These are phyloP conservation scores for Alloscopus bannaensis DNA, from an alignment of 2,888 invertebrate genomes.

Conservation along the genomic window DNA sequence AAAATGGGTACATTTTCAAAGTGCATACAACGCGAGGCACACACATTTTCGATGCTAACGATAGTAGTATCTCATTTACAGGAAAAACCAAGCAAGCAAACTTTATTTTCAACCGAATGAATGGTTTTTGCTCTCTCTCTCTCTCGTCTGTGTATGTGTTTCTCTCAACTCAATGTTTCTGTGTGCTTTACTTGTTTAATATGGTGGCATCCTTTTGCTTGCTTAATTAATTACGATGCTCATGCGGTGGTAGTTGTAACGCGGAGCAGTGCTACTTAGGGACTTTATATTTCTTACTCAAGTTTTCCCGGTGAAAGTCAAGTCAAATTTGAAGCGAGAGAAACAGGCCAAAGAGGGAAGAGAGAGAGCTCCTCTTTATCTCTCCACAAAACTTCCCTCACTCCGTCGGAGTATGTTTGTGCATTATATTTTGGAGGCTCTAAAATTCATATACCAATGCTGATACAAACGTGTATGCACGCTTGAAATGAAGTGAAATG, in stretches of 20 bases:
- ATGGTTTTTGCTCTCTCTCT: slow-evolving; percentile 12
- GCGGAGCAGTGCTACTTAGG: slow-evolving; percentile 27
- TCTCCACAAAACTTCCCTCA: slow-evolving; percentile 5
- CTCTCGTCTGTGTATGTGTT: not conserved
- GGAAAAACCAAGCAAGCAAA: slow-evolving; percentile 13
- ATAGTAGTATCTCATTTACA: slow-evolving; percentile 23
- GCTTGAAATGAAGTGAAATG: slow-evolving; percentile 13
- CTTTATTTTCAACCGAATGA: slow-evolving; percentile 27
- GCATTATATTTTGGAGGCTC: no score
- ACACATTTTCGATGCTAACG: not conserved
- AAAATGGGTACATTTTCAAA: slow-evolving; percentile 13
- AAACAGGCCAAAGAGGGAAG: slow-evolving; percentile 33
- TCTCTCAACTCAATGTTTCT: not conserved
- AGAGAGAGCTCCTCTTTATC: slow-evolving; percentile 5
- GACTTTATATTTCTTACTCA: slow-evolving; percentile 52
- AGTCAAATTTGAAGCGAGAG: slow-evolving; percentile 45
- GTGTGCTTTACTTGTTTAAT: slow-evolving; percentile 32
- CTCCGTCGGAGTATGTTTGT: no score
- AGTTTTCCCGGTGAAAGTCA: slow-evolving; percentile 39
- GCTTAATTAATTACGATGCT: slow-evolving; percentile 66
- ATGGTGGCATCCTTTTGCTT: slow-evolving; percentile 68
- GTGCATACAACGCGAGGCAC: not conserved
- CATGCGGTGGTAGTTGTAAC: slow-evolving; percentile 10
- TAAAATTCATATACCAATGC: no score
- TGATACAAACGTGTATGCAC: not conserved